These are phyloP conservation scores for Spodoptera frugiperda DNA, from an alignment of 1,140 invertebrate genomes.

Conservation along the genomic window DNA sequence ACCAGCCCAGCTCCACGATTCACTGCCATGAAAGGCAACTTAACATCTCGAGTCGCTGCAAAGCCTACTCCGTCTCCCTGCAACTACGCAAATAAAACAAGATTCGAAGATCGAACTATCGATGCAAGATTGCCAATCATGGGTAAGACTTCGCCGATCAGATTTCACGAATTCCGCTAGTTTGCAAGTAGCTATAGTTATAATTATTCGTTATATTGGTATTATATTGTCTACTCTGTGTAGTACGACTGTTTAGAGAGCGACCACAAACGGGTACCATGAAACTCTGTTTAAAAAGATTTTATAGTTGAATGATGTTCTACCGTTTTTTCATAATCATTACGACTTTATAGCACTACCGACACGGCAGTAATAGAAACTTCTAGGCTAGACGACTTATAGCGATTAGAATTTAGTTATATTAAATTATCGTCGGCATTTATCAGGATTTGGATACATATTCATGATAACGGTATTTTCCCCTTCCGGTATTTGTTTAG, in stretches of 20 bases:
- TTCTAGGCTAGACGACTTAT: neutral
- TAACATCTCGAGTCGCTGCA: constrained; percentile 17
- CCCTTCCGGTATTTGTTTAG: neutral
- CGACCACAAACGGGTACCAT: constrained; percentile 7
- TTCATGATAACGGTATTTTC: neutral
- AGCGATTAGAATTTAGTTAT: neutral
- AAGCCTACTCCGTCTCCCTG: constrained; percentile 9
- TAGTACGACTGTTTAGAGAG: constrained; percentile 39
- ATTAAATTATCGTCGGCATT: neutral
- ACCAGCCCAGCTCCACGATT: neutral
- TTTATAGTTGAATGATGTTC: too few relatives aligned
- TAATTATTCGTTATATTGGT: too few relatives aligned
- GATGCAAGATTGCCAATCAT: constrained; percentile 38
- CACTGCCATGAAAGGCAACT: constrained; percentile 30
- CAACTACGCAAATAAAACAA: constrained; percentile 18
- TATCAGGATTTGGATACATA: neutral
- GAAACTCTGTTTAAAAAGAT: neutral
- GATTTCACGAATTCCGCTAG: constrained; percentile 42
- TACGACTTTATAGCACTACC: neutral
- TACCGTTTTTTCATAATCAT: constrained; percentile 1
- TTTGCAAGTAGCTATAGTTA: constrained; percentile 1
- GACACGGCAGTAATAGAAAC: neutral
- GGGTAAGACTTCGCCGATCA: constrained; percentile 19
- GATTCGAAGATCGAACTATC: constrained; percentile 34
- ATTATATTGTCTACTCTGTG: too few relatives aligned